A percentile compares a stretch with the other conserved stretches of the same genome.
phyloP scores from a whole-genome alignment of 30 jellyfish, hydroid and myxozoan species.

The Chrysaora quinquecirrha region DNA sequence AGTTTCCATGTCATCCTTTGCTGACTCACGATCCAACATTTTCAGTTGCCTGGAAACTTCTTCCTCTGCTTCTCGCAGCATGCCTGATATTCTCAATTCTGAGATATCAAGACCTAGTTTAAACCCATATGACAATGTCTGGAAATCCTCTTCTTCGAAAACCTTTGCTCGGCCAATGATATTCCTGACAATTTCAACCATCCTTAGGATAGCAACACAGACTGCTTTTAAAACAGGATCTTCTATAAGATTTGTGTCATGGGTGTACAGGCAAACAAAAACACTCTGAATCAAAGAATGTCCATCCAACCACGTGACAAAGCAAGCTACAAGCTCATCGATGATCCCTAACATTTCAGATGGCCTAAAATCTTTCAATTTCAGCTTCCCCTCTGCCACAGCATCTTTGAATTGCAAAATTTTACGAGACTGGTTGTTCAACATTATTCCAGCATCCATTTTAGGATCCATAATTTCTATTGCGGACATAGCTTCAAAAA shows the following conservation, averaged over 20 bases:
- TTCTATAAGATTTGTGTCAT: constrained; percentile 75
- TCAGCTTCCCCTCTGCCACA: constrained; percentile 72
- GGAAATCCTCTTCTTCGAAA: constrained; percentile 96
- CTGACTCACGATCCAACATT: background rate
- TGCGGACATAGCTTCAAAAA: constrained; percentile 97
- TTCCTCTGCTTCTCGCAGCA: constrained; percentile 93
- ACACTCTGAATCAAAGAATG: constrained; percentile 90
- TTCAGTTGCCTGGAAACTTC: constrained; percentile 78
- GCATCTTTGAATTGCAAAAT: constrained; percentile 76
- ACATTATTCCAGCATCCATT: constrained; percentile 96
- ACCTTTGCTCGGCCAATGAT: constrained; percentile 84
- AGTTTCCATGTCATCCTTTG: constrained; percentile 16
- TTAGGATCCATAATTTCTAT: constrained; percentile 96
- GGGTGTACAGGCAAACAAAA: constrained; percentile 79
- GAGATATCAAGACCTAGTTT: constrained; percentile 66
- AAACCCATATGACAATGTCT: constrained; percentile 82
- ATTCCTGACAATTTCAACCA: constrained; percentile 81
- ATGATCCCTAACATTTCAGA: constrained; percentile 80
- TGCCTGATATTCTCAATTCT: constrained; percentile 79
- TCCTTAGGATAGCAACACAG: constrained; percentile 65
- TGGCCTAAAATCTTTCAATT: constrained; percentile 67
- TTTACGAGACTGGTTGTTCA: constrained; percentile 60
- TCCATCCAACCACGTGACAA: constrained; percentile 96
- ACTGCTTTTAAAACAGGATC: constrained; percentile 81
- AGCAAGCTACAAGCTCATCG: constrained; percentile 87